Percentiles rank a stretch among this genome's conserved stretches.
Evolutionary conservation across 2,888 invertebrate genomes (phyloP).

Genomic region (Syrista parreyssii): DNA sequence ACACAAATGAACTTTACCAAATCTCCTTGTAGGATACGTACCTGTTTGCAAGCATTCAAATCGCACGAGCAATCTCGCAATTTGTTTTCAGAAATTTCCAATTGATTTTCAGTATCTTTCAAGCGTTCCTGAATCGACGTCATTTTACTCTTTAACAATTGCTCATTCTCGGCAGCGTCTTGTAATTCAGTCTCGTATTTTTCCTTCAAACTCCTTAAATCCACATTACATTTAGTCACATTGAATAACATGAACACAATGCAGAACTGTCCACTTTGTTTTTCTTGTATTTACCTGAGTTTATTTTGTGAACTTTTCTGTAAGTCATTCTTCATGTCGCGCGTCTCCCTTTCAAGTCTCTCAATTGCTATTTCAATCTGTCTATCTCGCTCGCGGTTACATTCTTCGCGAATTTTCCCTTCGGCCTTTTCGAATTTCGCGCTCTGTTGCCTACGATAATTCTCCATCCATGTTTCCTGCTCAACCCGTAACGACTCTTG

Average conservation of each 20-base stretch:
- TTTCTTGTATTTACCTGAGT: constrained; percentile 51
- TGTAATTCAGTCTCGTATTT: constrained; percentile 80
- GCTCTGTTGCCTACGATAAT: constrained; percentile 73
- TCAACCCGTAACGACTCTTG: constrained; percentile 73
- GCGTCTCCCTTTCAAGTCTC: constrained; percentile 76
- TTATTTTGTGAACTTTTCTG: constrained; percentile 73
- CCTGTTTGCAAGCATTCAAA: constrained; percentile 74
- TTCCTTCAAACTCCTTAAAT: constrained; percentile 76
- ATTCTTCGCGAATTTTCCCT: constrained; percentile 75
- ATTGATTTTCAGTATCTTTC: constrained; percentile 74
- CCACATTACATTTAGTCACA: constrained; percentile 9
- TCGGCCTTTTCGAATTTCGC: constrained; percentile 75
- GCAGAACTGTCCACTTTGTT: background rate
- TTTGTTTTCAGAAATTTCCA: constrained; percentile 71
- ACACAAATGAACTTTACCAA: constrained; percentile 9
- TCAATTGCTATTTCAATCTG: constrained; percentile 82
- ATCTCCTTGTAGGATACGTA: constrained; percentile 47
- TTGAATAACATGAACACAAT: background rate
- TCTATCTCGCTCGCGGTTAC: constrained; percentile 79
- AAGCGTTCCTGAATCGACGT: constrained; percentile 75
- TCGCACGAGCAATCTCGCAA: constrained; percentile 76
- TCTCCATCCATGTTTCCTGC: constrained; percentile 74
- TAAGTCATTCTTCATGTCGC: constrained; percentile 68
- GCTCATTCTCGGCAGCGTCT: constrained; percentile 76
- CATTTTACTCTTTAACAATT: constrained; percentile 75